Evolutionary conservation across 2,113 vertebrate species (phyloP).

Genomic region (Dendrocopos noguchii): DNA sequence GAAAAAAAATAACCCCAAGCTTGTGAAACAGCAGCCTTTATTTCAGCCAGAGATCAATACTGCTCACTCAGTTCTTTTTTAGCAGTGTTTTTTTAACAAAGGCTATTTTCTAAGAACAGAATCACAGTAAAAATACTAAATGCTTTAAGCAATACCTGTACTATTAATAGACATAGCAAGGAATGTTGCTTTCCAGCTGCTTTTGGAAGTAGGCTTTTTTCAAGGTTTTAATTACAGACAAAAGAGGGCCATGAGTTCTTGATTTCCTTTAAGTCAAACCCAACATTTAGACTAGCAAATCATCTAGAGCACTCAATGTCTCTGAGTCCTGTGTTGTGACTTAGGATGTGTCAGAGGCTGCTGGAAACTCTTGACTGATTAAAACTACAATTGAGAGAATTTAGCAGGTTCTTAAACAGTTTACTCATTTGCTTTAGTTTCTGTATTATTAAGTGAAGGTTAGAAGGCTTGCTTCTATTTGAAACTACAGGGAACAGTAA

Average conservation of each 20-base stretch:
- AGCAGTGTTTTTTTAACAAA: neutral
- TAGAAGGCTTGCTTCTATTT: neutral
- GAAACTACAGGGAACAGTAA: neutral
- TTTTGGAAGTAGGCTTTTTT: neutral
- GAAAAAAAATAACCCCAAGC: neutral
- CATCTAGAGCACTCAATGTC: neutral
- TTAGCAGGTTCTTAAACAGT: neutral
- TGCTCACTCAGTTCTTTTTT: neutral
- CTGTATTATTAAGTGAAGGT: neutral
- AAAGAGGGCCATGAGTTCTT: neutral
- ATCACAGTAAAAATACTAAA: neutral
- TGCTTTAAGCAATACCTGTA: neutral
- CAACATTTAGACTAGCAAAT: neutral
- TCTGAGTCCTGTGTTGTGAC: accelerated
- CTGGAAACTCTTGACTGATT: neutral
- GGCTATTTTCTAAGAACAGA: neutral
- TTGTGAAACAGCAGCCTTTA: neutral
- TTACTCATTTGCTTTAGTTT: neutral
- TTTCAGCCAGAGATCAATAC: neutral
- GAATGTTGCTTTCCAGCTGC: neutral
- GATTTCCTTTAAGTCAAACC: neutral
- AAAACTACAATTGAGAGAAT: neutral
- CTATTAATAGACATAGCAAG: neutral
- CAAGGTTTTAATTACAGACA: neutral
- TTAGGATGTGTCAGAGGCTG: neutral